Evolutionary conservation across 2,797 vertebrate genomes (phyloP), one percentile per base, ranked within the genome.

Genomic region (Euphonia xanthogaster): DNA sequence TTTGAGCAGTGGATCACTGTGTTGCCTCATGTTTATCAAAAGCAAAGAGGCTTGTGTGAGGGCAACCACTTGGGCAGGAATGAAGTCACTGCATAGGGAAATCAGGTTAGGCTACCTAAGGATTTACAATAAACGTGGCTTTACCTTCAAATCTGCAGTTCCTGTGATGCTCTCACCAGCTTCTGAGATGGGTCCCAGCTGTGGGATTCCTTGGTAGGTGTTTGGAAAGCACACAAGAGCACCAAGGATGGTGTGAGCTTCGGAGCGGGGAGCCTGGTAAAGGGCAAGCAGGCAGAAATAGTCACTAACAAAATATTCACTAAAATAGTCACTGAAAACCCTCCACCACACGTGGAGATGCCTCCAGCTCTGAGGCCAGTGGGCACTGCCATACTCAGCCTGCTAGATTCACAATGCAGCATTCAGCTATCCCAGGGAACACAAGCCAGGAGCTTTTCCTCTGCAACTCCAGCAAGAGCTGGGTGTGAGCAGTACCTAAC

Each of bases 141-240:
- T 77, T 98, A 99, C 99, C 98, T 99, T 99, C 63, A 99, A 97
- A 82, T 99, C 98, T 91, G 98, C 98, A 21, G 98, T 96, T 86
- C 98, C 97, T 2, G 98, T 79, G 9, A 93, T 33, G 25, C 98
- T 92, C 58, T 99, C 98, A 28, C 97, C 97, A 14, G 97, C 96
- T 95, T 98, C 98, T 2, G 98, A 91, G 40, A 97, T 39, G 9
- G 97, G 96, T 86, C 98, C 98, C 70, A 99, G 72, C 30, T 98
- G 85, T 12, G 99, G 98, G 83, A 99, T 98, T 95, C 99, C 98
- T 45, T 80, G 98, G 96, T 99, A 99, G 86, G 98, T 98, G 84
- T 99, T 99, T 55, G 99, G 99, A 83, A 99, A 99, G 97, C 99
- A 99, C 96, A 99, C 99, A 4, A 99, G 98, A 80, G 99, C 99